These are phyloP conservation scores for Pantala flavescens DNA, from an alignment of 1,140 invertebrate species.

Conservation along the genomic window DNA sequence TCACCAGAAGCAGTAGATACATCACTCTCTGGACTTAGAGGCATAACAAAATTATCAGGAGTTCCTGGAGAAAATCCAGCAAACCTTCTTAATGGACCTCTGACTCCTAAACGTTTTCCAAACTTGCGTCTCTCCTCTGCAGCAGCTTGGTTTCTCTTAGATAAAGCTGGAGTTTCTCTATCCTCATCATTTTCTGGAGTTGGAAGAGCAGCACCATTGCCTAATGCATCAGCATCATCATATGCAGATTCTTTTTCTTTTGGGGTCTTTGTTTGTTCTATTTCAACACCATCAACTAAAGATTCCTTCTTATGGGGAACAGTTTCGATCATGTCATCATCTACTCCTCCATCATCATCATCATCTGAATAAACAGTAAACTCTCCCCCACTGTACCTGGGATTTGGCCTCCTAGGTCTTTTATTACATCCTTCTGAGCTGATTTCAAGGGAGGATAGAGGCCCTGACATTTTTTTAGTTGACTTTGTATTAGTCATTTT, in stretches of 20 bases:
- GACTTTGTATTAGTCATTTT: background rate
- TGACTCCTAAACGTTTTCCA: background rate
- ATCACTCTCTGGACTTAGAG: slow-evolving; percentile 38
- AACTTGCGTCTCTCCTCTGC: background rate
- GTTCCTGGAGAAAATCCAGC: background rate
- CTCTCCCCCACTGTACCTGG: background rate
- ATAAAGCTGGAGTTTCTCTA: background rate
- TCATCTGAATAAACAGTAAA: background rate
- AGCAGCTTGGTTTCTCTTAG: background rate
- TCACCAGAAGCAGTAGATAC: slow-evolving; percentile 31
- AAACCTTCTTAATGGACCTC: background rate
- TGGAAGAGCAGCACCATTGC: background rate
- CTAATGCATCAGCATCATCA: background rate
- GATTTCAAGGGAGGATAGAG: background rate
- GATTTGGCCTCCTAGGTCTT: background rate
- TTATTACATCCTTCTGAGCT: background rate
- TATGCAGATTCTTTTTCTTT: background rate
- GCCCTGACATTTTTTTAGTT: background rate
- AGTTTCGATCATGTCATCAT: too few species aligned
- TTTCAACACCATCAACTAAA: background rate
- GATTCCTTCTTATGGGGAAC: background rate
- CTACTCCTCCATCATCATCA: background rate
- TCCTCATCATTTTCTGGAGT: background rate
- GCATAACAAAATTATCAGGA: slow-evolving; percentile 33
- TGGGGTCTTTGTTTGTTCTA: too few species aligned